Percentiles rank a stretch among this genome's conserved stretches.
phyloP scores from a whole-genome alignment of 2,113 vertebrate genomes.

The Sterrhoptilus dennistouni region DNA sequence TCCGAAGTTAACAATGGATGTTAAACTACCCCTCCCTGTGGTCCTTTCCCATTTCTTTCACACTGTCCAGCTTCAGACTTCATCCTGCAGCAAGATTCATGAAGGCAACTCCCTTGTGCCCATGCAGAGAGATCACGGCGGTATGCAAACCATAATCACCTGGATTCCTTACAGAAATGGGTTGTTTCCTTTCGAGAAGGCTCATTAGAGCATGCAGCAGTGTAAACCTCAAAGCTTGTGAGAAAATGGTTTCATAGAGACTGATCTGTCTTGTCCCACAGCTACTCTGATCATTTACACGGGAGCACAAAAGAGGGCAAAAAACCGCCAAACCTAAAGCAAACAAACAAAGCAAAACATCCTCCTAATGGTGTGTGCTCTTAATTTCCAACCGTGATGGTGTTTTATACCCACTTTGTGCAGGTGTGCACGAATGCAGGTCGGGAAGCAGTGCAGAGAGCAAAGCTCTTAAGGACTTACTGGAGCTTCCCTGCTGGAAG shows the following conservation, averaged over 20 bases:
- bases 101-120: constrained; percentile 17
- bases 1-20: not conserved
- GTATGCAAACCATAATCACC: constrained; percentile 15
- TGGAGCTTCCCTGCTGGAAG: constrained; percentile 48
- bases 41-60: constrained; percentile 25
- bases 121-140: constrained; percentile 14
- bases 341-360: constrained; percentile 45
- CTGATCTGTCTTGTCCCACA: not conserved
- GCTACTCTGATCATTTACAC: constrained; percentile 37
- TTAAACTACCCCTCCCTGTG: constrained; percentile 4
- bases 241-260: constrained; percentile 7
- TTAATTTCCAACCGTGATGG: not conserved
- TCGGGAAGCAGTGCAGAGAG: not conserved
- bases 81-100: not conserved
- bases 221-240: constrained; percentile 2
- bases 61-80: constrained; percentile 13
- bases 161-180: constrained; percentile 38
- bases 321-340: not conserved
- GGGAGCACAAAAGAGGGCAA: not conserved
- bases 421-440: not conserved
- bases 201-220: constrained; percentile 33
- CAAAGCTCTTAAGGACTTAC: constrained; percentile 32
- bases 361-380: not conserved
- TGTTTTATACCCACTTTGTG: not conserved
- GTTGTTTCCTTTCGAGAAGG: constrained; percentile 32